phyloP scores from a whole-genome alignment of 2,797 vertebrate species.

The Spinus pinus region DNA sequence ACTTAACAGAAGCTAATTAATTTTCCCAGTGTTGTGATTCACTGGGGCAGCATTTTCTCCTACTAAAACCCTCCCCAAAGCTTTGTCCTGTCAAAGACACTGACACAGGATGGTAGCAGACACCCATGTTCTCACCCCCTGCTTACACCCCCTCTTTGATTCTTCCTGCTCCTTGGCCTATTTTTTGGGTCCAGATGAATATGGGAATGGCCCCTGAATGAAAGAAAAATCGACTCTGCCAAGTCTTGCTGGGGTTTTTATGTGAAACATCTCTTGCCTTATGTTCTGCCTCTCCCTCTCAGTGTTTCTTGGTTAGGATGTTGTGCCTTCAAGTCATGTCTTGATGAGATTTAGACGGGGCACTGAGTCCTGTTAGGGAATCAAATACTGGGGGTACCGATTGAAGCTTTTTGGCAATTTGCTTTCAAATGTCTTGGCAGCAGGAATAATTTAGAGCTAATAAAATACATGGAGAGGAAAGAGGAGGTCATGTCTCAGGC shows the following conservation, averaged over 20 bases:
- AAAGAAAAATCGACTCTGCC: neutral
- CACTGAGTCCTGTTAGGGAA: neutral
- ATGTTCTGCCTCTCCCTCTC: neutral
- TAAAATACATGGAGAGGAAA: neutral
- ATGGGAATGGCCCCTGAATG: neutral
- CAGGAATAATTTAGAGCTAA: neutral
- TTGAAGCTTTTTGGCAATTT: neutral
- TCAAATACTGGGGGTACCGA: neutral
- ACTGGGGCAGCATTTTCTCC: neutral
- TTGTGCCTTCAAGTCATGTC: neutral
- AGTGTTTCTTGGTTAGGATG: neutral
- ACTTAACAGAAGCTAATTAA: neutral
- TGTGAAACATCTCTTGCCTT: neutral
- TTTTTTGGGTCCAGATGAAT: neutral
- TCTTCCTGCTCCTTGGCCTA: neutral
- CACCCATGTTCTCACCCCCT: fast-evolving
- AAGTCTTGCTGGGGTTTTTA: neutral
- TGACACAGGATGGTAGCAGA: neutral
- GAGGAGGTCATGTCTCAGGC: neutral
- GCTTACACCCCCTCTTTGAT: neutral
- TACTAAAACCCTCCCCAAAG: neutral
- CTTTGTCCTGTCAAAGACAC: neutral
- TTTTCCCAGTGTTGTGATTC: neutral
- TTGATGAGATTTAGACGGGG: neutral
- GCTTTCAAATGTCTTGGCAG: conserved; percentile 21